Base-by-base conservation (phyloP, 35 echinoderm and acorn worm species). In the Apostichopus japonicus region DNA sequence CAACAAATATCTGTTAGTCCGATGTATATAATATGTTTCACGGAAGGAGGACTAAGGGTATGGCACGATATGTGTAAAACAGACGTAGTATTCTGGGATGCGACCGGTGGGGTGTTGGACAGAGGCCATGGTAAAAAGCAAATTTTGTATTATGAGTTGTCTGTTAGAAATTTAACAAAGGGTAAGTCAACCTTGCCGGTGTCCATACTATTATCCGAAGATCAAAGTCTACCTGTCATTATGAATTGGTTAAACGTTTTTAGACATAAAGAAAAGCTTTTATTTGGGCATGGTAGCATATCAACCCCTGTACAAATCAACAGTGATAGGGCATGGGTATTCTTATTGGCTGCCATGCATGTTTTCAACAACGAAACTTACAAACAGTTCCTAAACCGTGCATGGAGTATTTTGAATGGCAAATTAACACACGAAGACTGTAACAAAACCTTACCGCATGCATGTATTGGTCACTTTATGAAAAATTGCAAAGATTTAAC, bases 281-380 rank as follows among this genome's bases (percentile, higher is more conserved):
- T 90, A 10, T 90, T 33, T 52, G 87, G 87, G 1, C 51, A 71
- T 52, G 6, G 5, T 21, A 53, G 44, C 8, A 19, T 90, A 53
- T 75, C 65, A 23, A 14, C 3, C 21, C 87, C 87, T 15, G 0
- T 25, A 44, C 87, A 90, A 52, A 90, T 90, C 10, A 90, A 90
- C 33, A 90, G 87, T 51, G 87, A 90, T 72, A 72, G 70, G 51
- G 70, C 59, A 2, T 90, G 87, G 87, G 87, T 90, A 4, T 90
- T 90, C 16, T 44, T 90, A 15, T 67, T 90, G 7, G 56, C 65
- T 27, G 9, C 63, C 2, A 27, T 90, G 70, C 17, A 75, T 27
- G 53, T 76, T 73, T 90, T 90, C 10, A 90, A 90, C 63, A 53
- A 90, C 70, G 87, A 90, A 90, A 59, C 57, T 7, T 59, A 59